Evolutionary conservation across 2,888 invertebrate genomes (phyloP), one percentile per base, ranked within the genome.

Genomic region (Volucella inflata): DNA sequence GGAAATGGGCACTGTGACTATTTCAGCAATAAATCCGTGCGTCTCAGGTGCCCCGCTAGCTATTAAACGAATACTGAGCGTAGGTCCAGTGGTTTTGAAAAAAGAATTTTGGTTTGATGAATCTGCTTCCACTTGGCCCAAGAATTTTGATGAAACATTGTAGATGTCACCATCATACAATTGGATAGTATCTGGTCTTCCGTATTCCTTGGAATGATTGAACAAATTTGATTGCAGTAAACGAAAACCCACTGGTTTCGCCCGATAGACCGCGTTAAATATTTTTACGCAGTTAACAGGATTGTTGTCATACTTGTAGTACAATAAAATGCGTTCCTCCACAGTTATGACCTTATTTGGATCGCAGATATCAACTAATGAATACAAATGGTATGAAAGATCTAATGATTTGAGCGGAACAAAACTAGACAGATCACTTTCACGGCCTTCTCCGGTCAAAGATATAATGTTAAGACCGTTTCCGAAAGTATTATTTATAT

Each of bases 251-350:
- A 99, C 95, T 12, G 96, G 96, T 90, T 98, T 98, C 0, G 96
- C 95, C 84, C 96, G 94, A 89, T 95, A 96, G 80, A 95, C 95
- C 83, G 98, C 97, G 74, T 96, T 96, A 91, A 99, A 98, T 88
- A 99, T 98, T 92, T 99, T 99, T 0, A 99, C 97, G 90, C 99
- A 99, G 90, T 99, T 99, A 0, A 98, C 97, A 0, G 98, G 97
- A 91, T 96, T 95, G 88, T 98, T 98, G 90, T 98, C 98, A 90
- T 99, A 99, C 91, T 99, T 99, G 92, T 98, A 99, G 91, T 98
- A 99, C 17, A 99, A 91, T 0, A 99, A 92, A 6, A 99, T 95
- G 59, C 99, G 94, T 90, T 99, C 98, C 91, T 98, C 97, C 1
- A 99, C 95, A 1, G 94, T 94, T 14, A 99, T 95, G 90, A 97